Percentiles rank a stretch among this genome's conserved stretches.
Conservation (phyloP, 1,140 invertebrate genomes). For the Eupeodes corollae region DNA sequence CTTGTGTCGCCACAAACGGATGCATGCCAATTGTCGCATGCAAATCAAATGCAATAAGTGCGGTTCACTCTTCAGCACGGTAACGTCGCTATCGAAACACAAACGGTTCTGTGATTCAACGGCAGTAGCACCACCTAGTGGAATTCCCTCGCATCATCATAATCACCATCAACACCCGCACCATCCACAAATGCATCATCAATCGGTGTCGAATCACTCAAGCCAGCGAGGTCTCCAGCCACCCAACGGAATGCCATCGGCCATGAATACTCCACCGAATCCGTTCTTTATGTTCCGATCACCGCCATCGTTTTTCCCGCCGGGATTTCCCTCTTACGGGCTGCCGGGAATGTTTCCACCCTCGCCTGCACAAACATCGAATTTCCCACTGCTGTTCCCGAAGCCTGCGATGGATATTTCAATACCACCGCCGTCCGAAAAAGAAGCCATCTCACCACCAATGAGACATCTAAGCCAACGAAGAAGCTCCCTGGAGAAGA, state of each 20-base stretch:
- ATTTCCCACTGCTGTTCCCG: constrained; percentile 48
- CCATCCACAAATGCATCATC: constrained; percentile 33
- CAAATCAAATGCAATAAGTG: constrained; percentile 88
- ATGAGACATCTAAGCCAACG: neutral
- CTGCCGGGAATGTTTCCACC: constrained; percentile 28
- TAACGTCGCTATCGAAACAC: constrained; percentile 72
- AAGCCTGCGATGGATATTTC: constrained; percentile 20
- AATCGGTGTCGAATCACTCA: constrained; percentile 5
- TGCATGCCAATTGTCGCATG: constrained; percentile 86
- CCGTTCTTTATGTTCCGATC: constrained; percentile 52
- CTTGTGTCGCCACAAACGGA: constrained; percentile 95
- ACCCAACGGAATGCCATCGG: constrained; percentile 26
- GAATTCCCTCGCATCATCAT: constrained; percentile 2
- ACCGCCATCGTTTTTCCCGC: constrained; percentile 41
- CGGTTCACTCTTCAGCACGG: constrained; percentile 78
- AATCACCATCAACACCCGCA: constrained; percentile 21
- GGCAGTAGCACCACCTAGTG: constrained; percentile 25
- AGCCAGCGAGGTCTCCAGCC: neutral
- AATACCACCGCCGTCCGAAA: constrained; percentile 1
- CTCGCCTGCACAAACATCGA: constrained; percentile 33
- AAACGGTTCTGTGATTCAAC: constrained; percentile 73
- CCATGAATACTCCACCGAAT: constrained; percentile 44
- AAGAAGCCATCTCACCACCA: neutral
- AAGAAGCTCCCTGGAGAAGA: neutral
- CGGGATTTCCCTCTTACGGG: constrained; percentile 39